Conservation (phyloP, 1,140 invertebrate genomes). For the Drosophila fuyamai region DNA sequence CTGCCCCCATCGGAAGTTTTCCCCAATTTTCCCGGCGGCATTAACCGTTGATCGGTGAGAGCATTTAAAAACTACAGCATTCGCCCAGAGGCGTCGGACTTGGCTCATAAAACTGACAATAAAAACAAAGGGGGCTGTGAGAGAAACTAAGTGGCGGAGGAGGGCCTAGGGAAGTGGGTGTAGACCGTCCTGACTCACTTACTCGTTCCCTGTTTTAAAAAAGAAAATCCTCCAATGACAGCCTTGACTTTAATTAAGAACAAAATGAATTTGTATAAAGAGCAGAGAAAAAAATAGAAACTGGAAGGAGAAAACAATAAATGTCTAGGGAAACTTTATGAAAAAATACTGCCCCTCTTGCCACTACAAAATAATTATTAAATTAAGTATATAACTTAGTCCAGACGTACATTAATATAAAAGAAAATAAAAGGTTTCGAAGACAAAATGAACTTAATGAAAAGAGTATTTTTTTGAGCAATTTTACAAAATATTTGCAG, state of each 20-base stretch:
- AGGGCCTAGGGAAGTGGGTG: slow-evolving; percentile 3
- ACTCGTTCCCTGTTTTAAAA: slow-evolving; percentile 1
- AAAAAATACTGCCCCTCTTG: no score
- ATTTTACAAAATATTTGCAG: no score
- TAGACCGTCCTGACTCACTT: slow-evolving; percentile 34
- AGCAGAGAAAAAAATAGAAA: background rate
- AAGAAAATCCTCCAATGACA: slow-evolving; percentile 39
- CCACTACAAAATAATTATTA: background rate
- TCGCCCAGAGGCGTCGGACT: slow-evolving; percentile 43
- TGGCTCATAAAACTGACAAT: slow-evolving; percentile 69
- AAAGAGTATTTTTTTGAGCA: no score
- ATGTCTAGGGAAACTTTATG: background rate
- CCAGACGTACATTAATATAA: background rate
- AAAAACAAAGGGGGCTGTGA: slow-evolving; percentile 32
- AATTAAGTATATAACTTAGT: background rate
- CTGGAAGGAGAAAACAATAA: background rate
- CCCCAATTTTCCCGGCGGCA: slow-evolving; percentile 44
- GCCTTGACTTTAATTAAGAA: slow-evolving; percentile 34
- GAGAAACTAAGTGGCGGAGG: slow-evolving; percentile 2
- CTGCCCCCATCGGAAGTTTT: slow-evolving; percentile 15
- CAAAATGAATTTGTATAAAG: background rate
- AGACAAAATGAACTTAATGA: no score
- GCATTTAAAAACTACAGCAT: slow-evolving; percentile 69
- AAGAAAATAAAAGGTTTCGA: fast-evolving
- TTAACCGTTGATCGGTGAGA: slow-evolving; percentile 65